Evolutionary conservation across 2,113 vertebrate species (phyloP), one percentile per base, ranked within the genome.

Genomic region (Anoplopoma fimbria): DNA sequence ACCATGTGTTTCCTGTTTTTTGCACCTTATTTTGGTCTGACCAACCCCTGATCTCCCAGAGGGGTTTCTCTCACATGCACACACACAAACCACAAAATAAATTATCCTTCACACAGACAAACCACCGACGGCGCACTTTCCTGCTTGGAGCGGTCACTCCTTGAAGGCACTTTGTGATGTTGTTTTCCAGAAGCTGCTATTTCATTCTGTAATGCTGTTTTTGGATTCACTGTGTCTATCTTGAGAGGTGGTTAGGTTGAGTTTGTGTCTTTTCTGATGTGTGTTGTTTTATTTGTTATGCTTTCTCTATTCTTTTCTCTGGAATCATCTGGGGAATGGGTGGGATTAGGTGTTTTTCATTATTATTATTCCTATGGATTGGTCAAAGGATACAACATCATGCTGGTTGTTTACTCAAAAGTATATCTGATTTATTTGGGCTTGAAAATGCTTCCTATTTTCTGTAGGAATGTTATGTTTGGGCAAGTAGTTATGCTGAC

Each of bases 1-100:
- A 57, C 76, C 88, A 89, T 90, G 73, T 91, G 89, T 90, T 92
- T 89, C 85, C 86, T 90, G 85, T 91, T 90, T 88, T 86, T 88
- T 77, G 40, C 27, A 74, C 69, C 64, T 81, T 75, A 63, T 77
- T n/a, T 84, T 15, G 51, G 25, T 77, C 72, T 77, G 60, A 89
- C 45, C 42, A 86, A 61, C 61, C 69, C 49, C 63, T 84, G 36
- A 61, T 73, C 69, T 71, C 74, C 63, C 29, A 73, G 69, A 77
- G 6, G 23, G 51, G 10, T 49, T 64, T 68, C 49, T 80, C 69
- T 31, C 40, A 29, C 27, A 29, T 27, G 29, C 68, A 51, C 68
- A 71, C 61, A 61, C 69, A 51, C 69, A 55, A 71, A 15, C 63
- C 75, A 61, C 47, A 53, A 70, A 74, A 83, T 77, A 31, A 86